A percentile compares a stretch with the other conserved stretches of the same genome.
Evolutionary conservation across 2,797 vertebrate species (phyloP).

Genomic region (Schizothorax lantsangensis): DNA sequence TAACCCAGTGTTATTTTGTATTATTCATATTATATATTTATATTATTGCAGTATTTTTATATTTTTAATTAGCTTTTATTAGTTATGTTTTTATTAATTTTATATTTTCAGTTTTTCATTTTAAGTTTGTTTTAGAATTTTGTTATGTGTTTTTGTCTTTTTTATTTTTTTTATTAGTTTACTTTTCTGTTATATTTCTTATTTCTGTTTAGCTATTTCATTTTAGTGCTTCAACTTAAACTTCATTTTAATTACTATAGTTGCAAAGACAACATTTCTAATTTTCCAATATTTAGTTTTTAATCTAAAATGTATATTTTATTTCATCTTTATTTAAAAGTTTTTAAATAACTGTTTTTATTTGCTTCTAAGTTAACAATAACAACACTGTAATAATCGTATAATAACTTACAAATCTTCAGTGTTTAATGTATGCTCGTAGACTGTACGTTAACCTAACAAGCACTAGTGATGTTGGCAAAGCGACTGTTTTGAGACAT

Average conservation of each 20-base stretch:
- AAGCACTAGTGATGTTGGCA: neutral
- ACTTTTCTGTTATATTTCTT: neutral
- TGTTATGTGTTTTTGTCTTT: neutral
- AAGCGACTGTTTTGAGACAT: constrained; percentile 32
- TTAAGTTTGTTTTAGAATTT: neutral
- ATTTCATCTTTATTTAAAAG: neutral
- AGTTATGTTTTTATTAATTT: neutral
- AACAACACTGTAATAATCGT: neutral
- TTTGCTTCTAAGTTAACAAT: neutral
- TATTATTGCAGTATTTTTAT: neutral
- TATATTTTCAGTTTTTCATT: neutral
- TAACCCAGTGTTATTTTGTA: too few species aligned
- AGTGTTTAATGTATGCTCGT: neutral
- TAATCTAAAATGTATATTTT: neutral
- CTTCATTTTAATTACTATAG: neutral
- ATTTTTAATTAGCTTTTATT: neutral
- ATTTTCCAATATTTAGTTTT: neutral
- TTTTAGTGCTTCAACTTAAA: neutral
- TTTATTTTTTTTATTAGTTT: neutral
- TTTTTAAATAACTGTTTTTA: neutral
- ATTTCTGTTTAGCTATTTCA: neutral
- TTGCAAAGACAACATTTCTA: neutral
- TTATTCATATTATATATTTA: neutral
- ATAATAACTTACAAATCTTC: neutral
- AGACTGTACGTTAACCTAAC: neutral